Evolutionary conservation across 1,140 invertebrate species (phyloP).

Genomic region (Drosophila virilis): DNA sequence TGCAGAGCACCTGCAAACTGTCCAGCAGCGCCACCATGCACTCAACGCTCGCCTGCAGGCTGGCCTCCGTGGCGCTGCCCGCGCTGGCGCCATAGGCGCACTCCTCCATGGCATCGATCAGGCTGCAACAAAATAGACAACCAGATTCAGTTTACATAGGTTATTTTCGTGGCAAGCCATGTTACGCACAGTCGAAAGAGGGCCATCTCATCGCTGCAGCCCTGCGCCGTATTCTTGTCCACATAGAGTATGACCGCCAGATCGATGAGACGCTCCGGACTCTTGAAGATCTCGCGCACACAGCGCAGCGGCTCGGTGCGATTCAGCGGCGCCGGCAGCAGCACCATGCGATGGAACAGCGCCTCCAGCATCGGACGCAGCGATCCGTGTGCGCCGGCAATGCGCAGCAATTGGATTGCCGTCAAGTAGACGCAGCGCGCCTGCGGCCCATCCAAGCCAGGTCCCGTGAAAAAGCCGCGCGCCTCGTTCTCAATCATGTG

Average conservation of each 20-base stretch:
- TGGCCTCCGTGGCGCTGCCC: slow-evolving; percentile 88
- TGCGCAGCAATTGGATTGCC: slow-evolving; percentile 92
- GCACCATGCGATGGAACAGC: slow-evolving; percentile 95
- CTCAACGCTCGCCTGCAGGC: slow-evolving; percentile 91
- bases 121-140: slow-evolving; percentile 85
- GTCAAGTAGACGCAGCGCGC: slow-evolving; percentile 83
- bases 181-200: slow-evolving; percentile 91
- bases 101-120: slow-evolving; percentile 96
- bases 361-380: slow-evolving; percentile 95
- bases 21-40: slow-evolving; percentile 93
- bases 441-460: slow-evolving; percentile 80
- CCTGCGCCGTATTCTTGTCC: slow-evolving; percentile 90
- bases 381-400: slow-evolving; percentile 93
- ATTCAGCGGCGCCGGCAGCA: slow-evolving; percentile 93
- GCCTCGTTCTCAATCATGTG: slow-evolving; percentile 84
- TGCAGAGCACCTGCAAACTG: slow-evolving; percentile 92
- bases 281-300: slow-evolving; percentile 90
- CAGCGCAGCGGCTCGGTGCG: slow-evolving; percentile 93
- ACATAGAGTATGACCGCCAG: slow-evolving; percentile 89
- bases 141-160: background rate
- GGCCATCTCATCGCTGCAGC: slow-evolving; percentile 94
- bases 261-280: slow-evolving; percentile 89
- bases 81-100: slow-evolving; percentile 87
- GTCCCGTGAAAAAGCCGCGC: slow-evolving; percentile 81
- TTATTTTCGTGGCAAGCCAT: too few relatives aligned